Conservation (phyloP, 2,113 vertebrate species). For the Channa argus region DNA sequence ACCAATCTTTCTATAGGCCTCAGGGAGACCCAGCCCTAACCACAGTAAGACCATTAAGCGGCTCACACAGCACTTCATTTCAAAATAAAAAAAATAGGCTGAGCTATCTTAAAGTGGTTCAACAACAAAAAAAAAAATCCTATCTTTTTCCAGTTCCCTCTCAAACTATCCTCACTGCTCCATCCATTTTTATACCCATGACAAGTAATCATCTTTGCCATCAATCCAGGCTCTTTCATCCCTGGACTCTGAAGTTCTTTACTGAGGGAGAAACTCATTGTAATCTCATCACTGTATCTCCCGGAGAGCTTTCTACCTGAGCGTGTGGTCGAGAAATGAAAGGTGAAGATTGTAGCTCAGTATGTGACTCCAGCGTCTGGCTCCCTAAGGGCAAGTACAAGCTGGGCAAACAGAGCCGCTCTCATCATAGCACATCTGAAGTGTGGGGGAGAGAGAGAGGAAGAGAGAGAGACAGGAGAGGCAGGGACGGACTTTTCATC, state of each 20-base stretch:
- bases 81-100: constrained; percentile 74
- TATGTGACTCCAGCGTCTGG: constrained; percentile 48
- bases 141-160: constrained; percentile 74
- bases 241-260: constrained; percentile 78
- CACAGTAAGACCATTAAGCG: constrained; percentile 77
- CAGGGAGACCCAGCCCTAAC: constrained; percentile 64
- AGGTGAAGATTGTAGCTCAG: constrained; percentile 76
- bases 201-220: constrained; percentile 83
- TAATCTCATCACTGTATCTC: constrained; percentile 79
- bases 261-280: constrained; percentile 77
- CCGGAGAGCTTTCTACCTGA: constrained; percentile 77
- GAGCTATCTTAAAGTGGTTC: constrained; percentile 75
- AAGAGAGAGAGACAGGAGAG: constrained; percentile 49
- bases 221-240: constrained; percentile 81
- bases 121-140: constrained; percentile 66
- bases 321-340: constrained; percentile 73
- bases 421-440: constrained; percentile 73
- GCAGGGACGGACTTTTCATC: constrained; percentile 63
- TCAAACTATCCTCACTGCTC: constrained; percentile 64
- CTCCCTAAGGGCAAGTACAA: constrained; percentile 64
- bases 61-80: constrained; percentile 79
- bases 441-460: constrained; percentile 52
- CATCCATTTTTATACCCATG: constrained; percentile 81
- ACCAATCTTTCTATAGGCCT: constrained; percentile 72
- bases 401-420: constrained; percentile 65